Conservation (phyloP, 2,113 vertebrate genomes). For the Dicentrarchus labrax region DNA sequence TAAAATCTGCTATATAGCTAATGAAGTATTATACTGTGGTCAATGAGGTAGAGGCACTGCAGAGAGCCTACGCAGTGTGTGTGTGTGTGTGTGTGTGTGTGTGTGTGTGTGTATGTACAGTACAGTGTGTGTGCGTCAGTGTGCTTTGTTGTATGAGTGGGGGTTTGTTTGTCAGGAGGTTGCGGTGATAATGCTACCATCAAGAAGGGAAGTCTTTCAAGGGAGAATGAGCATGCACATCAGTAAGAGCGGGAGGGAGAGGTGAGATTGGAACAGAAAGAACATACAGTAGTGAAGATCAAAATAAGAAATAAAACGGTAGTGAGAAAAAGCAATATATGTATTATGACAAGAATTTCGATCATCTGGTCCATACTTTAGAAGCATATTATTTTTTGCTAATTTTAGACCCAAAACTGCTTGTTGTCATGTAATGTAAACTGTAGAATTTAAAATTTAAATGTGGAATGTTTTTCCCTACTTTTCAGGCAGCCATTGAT, state of each 20-base stretch:
- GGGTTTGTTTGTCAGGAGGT: slow-evolving; percentile 67
- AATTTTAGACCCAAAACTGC: not conserved
- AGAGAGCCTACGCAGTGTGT: slow-evolving; percentile 50
- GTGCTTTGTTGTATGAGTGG: slow-evolving; percentile 36
- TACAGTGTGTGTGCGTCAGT: slow-evolving; percentile 14
- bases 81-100: slow-evolving; percentile 12
- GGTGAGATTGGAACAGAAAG: slow-evolving; percentile 10
- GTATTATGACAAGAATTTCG: not conserved
- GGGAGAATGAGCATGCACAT: slow-evolving; percentile 59
- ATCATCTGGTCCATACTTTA: not conserved
- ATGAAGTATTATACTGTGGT: slow-evolving; percentile 79
- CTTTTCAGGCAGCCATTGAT: not conserved
- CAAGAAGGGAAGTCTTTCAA: slow-evolving; percentile 67
- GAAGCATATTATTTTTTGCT: not conserved
- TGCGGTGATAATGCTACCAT: slow-evolving; percentile 61
- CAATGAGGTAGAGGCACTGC: slow-evolving; percentile 73
- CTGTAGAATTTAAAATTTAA: not conserved
- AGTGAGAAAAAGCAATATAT: slow-evolving; percentile 13
- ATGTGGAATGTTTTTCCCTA: not conserved
- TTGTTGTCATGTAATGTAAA: not conserved
- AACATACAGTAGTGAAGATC: not conserved
- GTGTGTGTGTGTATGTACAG: not conserved
- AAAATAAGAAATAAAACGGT: slow-evolving; percentile 12
- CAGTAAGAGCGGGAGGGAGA: slow-evolving; percentile 25
- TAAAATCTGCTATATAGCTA: slow-evolving; percentile 80